Evolutionary conservation across 2,113 vertebrate genomes (phyloP), one percentile per base, ranked within the genome.

Genomic region (Murina feae): DNA sequence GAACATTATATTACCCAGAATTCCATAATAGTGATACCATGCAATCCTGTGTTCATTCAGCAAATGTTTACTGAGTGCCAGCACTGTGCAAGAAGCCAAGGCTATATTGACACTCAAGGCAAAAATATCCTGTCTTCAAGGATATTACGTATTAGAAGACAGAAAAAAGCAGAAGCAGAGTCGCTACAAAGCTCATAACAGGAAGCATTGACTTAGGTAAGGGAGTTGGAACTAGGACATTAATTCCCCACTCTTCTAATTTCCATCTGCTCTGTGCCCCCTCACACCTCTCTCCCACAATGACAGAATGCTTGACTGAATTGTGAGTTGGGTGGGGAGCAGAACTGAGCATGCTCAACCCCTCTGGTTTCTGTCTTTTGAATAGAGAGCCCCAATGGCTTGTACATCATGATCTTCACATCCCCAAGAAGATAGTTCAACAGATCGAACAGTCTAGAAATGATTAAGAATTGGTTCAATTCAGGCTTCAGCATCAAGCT

Each of bases 51-150:
- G 75, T 76, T 90, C 58, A 65, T 84, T 83, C n/a, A 96, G 83
- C 39, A 91, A 79, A 76, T 93, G 93, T 66, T 82, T 71, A n/a
- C 80, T 86, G 42, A 84, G 44, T 60, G 47, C 32, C 14, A 78
- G 17, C 25, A 49, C 21, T 71, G 49, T 82, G 35, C 68, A 37
- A 72, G 69, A 65, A 80, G 39, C 32, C 32, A 79, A 90, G 89
- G 80, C 75, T 60, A 80, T 28, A 51, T 12, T 91, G 55, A 55
- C 8, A 79, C 78, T 32, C 30, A 86, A 92, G 7, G 55, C 53
- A 93, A 91, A 83, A 16, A 85, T 42, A 94, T 9, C 11, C 35
- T 95, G 78, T 23, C 60, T 94, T 91, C 58, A 93, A 71, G 47
- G 81, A 60, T 55, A 12, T 63, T 71, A 13, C 53, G 32, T 60